phyloP scores from a whole-genome alignment of 2,797 vertebrate genomes.

The Lepilemur septentrionalis region DNA sequence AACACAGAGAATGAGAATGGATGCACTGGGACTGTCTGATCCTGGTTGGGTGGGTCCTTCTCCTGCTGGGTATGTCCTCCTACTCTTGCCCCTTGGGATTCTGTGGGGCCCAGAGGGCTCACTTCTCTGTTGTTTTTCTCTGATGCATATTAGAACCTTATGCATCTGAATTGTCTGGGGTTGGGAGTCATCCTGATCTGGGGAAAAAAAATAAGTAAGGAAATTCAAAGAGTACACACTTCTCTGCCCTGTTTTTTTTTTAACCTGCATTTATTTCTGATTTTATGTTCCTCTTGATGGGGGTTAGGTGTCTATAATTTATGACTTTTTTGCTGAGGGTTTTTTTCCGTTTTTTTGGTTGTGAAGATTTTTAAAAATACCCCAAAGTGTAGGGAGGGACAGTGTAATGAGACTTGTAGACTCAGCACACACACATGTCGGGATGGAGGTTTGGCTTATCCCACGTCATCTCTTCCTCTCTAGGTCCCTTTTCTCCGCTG shows the following conservation, averaged over 20 bases:
- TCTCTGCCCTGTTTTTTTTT: not conserved
- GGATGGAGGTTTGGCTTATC: not conserved
- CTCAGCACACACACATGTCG: rapidly evolving
- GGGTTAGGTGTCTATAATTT: not conserved
- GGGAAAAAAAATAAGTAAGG: not conserved
- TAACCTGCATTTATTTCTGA: not conserved
- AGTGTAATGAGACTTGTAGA: not conserved
- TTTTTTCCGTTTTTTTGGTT: not conserved
- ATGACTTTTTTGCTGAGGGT: not conserved
- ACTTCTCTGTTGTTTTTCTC: not conserved
- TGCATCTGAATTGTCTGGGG: not conserved
- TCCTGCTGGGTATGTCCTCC: not conserved
- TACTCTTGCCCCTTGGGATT: rapidly evolving
- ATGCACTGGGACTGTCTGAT: too few relatives aligned
- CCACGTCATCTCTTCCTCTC: not conserved
- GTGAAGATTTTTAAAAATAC: not conserved
- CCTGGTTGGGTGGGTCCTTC: too few relatives aligned
- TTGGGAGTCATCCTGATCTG: not conserved
- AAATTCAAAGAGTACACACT: not conserved
- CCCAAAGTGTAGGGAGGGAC: not conserved
- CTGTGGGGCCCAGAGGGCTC: rapidly evolving
- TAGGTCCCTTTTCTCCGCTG: too few relatives aligned
- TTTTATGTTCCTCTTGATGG: not conserved
- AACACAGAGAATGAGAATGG: not conserved
- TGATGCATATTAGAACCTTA: not conserved